Conservation (phyloP, 2,888 invertebrate genomes). For the Aplocera efformata region DNA sequence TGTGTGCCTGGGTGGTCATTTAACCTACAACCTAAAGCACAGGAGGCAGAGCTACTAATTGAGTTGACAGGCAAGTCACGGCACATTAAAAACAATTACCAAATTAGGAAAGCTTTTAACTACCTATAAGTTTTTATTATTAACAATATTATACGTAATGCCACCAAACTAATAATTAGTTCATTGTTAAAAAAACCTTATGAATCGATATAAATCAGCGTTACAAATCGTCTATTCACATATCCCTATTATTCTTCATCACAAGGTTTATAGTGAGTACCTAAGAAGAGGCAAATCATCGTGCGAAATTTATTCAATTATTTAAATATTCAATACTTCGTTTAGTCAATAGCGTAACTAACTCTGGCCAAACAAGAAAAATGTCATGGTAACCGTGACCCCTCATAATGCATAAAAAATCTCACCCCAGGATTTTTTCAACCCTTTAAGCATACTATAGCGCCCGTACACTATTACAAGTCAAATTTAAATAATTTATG, state of each 20-base stretch:
- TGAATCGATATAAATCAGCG: too few species aligned
- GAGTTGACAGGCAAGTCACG: too few species aligned
- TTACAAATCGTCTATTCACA: neutral
- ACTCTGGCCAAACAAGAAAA: constrained; percentile 50
- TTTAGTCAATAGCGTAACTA: constrained; percentile 58
- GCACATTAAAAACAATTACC: too few species aligned
- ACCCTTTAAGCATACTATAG: constrained; percentile 78
- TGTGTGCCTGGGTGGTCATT: too few species aligned
- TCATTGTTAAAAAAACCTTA: too few species aligned
- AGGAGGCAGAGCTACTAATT: too few species aligned
- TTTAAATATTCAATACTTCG: constrained; percentile 58
- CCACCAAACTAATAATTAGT: too few species aligned
- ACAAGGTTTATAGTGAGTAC: constrained; percentile 2
- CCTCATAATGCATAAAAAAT: constrained; percentile 57
- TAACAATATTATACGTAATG: too few species aligned
- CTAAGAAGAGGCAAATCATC: constrained; percentile 43
- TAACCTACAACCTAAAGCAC: too few species aligned
- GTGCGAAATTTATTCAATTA: constrained; percentile 58
- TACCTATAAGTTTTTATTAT: too few species aligned
- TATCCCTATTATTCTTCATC: neutral
- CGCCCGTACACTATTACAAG: constrained; percentile 73
- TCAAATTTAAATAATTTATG: constrained; percentile 80
- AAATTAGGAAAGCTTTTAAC: too few species aligned
- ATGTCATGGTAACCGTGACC: constrained; percentile 47
- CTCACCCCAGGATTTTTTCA: constrained; percentile 67